A percentile compares a stretch with the other conserved stretches of the same genome.
Conservation (phyloP, 1,140 invertebrate species). For the Melipona quadrifasciata region DNA sequence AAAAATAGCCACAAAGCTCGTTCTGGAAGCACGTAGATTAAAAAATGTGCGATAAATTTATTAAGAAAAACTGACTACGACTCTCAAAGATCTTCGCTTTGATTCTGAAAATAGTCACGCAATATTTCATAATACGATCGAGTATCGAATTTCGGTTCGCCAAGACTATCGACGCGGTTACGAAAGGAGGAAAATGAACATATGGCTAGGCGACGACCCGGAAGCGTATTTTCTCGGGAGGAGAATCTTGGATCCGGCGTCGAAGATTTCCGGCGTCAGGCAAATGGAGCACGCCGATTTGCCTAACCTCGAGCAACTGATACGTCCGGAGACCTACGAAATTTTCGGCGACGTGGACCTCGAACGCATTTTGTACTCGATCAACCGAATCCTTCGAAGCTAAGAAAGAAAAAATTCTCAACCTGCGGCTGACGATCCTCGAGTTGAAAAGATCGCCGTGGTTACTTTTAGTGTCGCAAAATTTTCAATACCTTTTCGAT, state of each 20-base stretch:
- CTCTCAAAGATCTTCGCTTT: background rate
- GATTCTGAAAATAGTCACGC: background rate
- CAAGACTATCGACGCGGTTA: background rate
- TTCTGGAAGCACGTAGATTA: too few species aligned
- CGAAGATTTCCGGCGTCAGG: slow-evolving; percentile 36
- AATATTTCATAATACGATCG: background rate
- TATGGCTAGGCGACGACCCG: background rate
- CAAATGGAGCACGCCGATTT: slow-evolving; percentile 51
- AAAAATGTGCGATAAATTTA: too few species aligned
- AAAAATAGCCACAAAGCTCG: too few species aligned
- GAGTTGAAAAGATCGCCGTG: too few species aligned
- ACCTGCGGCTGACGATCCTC: too few species aligned
- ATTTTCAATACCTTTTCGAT: too few species aligned
- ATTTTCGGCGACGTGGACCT: slow-evolving; percentile 58
- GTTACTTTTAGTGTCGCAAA: too few species aligned
- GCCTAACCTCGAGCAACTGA: slow-evolving; percentile 31
- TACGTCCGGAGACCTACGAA: slow-evolving; percentile 45
- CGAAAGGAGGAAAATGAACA: background rate
- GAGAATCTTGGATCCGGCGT: background rate
- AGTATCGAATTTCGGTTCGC: background rate
- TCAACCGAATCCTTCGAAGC: background rate
- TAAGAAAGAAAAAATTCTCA: too few species aligned
- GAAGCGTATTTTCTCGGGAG: background rate
- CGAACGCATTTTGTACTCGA: slow-evolving; percentile 54
- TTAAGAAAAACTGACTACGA: too few species aligned